Evolutionary conservation across 2,113 vertebrate species (phyloP).

Genomic region (Puma concolor): DNA sequence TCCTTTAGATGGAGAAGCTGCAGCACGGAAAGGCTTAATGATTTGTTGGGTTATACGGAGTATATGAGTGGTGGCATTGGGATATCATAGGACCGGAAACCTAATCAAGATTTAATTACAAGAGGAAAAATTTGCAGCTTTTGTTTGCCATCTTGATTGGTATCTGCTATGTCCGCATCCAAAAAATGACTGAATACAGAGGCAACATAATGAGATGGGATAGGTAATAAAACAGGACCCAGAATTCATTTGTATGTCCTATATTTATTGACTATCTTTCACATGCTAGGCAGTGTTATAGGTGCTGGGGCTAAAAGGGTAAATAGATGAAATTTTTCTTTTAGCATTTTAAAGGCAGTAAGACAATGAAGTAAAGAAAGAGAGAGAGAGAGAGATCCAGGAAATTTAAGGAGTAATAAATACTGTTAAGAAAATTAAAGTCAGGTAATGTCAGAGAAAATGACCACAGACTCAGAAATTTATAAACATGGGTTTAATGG

Average conservation of each 20-base stretch:
- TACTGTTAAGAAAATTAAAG: conserved; percentile 37
- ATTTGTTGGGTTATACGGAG: neutral
- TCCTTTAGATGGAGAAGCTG: neutral
- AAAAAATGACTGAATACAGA: neutral
- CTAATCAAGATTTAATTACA: neutral
- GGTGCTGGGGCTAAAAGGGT: neutral
- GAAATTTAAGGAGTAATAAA: neutral
- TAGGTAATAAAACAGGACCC: neutral
- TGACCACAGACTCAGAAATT: neutral
- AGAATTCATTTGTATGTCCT: neutral
- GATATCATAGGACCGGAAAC: neutral
- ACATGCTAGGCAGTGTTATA: neutral
- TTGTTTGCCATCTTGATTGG: neutral
- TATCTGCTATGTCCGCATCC: neutral
- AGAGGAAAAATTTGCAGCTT: neutral
- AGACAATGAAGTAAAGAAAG: neutral
- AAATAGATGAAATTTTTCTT: neutral
- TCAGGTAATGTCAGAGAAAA: neutral
- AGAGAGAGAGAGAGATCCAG: neutral
- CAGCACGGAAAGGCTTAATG: neutral
- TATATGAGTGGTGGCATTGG: neutral
- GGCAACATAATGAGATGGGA: neutral
- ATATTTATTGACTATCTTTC: neutral
- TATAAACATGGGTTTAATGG: neutral
- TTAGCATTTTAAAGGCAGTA: neutral